A percentile compares a stretch with the other conserved stretches of the same genome.
Conservation (phyloP, 2,113 vertebrate genomes). For the Halcyon senegalensis region DNA sequence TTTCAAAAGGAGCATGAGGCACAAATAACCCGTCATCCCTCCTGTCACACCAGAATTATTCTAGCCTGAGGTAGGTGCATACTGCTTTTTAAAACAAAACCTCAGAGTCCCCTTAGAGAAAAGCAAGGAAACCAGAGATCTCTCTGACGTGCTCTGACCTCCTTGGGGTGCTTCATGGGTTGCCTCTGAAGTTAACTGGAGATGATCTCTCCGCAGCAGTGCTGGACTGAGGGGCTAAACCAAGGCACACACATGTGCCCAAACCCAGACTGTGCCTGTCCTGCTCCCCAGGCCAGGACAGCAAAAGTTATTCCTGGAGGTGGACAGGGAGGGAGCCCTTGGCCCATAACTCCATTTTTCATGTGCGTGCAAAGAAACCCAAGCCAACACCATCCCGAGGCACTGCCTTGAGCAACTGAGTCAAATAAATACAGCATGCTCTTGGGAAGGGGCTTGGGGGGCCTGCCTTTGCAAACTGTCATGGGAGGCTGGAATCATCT, state of each 20-base stretch:
- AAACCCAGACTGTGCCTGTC: not conserved
- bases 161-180: not conserved
- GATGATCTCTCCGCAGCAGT: not conserved
- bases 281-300: not conserved
- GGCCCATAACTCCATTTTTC: not conserved
- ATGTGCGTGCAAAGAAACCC: not conserved
- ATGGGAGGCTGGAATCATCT: not conserved
- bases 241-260: rapidly evolving
- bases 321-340: conserved; percentile 1
- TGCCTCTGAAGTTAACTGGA: not conserved
- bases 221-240: not conserved
- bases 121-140: not conserved
- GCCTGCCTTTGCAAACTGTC: not conserved
- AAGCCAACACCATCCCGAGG: not conserved
- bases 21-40: not conserved
- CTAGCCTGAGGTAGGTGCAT: not conserved
- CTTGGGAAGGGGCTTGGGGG: not conserved
- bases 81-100: not conserved
- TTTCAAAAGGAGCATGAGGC: not conserved
- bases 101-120: not conserved
- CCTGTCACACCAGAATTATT: not conserved
- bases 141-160: not conserved
- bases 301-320: not conserved
- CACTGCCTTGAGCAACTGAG: not conserved
- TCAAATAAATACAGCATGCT: not conserved